phyloP scores from a whole-genome alignment of 2,113 vertebrate species.

The Mobula birostris region DNA sequence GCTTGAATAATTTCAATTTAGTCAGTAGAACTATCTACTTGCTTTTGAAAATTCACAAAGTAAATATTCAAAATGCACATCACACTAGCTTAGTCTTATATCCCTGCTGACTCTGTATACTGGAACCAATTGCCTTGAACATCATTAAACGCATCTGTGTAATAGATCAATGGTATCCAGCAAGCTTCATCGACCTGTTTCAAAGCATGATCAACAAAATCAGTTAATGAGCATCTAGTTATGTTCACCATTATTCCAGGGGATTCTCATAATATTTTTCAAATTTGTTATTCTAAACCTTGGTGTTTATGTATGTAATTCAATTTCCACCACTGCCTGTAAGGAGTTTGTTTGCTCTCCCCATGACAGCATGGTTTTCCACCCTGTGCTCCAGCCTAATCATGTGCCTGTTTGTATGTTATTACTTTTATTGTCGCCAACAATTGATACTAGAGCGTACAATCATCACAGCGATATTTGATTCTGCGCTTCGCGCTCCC shows the following conservation, averaged over 20 bases:
- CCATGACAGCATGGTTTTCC: too few species aligned
- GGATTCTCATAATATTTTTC: background rate
- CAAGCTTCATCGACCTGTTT: background rate
- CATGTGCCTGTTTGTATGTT: too few species aligned
- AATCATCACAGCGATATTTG: too few species aligned
- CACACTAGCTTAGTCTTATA: background rate
- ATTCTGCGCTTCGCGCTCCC: too few species aligned
- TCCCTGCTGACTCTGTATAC: background rate
- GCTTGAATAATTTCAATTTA: background rate
- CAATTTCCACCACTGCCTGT: too few species aligned
- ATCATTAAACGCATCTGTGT: slow-evolving; percentile 4
- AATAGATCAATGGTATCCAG: background rate
- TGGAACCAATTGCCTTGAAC: background rate
- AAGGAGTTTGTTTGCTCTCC: too few species aligned
- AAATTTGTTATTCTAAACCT: background rate
- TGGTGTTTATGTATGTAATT: background rate
- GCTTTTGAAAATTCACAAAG: background rate
- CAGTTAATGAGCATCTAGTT: background rate
- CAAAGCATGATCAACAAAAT: background rate
- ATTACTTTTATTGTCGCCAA: too few species aligned
- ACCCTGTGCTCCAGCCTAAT: too few species aligned
- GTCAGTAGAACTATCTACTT: background rate
- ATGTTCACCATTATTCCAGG: background rate
- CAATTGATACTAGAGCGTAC: too few species aligned
- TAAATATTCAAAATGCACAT: background rate